These are phyloP conservation scores for Tangara arthus DNA, from an alignment of 2,797 vertebrate genomes.

Conservation along the genomic window DNA sequence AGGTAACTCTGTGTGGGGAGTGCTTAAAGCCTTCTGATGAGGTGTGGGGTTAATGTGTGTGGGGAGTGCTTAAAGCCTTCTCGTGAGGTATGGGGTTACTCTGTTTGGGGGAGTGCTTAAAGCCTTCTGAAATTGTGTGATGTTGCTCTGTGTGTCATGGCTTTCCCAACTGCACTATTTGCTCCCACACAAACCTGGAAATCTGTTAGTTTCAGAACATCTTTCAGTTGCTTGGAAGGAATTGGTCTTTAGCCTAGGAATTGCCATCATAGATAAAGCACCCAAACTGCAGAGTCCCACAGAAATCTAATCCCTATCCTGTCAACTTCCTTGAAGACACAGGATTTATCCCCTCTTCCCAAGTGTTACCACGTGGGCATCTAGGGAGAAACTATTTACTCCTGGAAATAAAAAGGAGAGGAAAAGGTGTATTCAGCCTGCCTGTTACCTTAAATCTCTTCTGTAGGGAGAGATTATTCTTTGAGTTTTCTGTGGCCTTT, in stretches of 20 bases:
- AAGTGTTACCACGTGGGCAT: not conserved
- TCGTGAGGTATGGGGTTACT: not conserved
- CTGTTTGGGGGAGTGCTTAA: not conserved
- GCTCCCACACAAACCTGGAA: not conserved
- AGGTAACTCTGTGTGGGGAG: too few relatives aligned
- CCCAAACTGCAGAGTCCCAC: not conserved
- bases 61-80: not conserved
- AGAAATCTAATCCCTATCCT: not conserved
- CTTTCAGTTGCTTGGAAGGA: not conserved
- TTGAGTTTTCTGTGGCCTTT: not conserved
- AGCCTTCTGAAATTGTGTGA: not conserved
- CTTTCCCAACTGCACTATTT: not conserved
- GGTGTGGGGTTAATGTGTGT: not conserved
- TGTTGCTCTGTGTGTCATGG: not conserved
- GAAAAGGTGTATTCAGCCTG: not conserved
- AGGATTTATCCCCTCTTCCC: not conserved
- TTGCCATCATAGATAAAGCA: not conserved
- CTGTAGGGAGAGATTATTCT: not conserved
- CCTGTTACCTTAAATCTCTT: not conserved
- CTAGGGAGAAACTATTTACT: not conserved
- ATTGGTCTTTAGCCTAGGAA: not conserved
- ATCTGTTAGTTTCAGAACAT: not conserved
- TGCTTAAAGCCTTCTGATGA: not conserved
- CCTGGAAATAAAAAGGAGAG: not conserved
- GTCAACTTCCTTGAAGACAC: not conserved